Evolutionary conservation across 2,888 invertebrate species (phyloP).

Genomic region (Spisula subtruncata): DNA sequence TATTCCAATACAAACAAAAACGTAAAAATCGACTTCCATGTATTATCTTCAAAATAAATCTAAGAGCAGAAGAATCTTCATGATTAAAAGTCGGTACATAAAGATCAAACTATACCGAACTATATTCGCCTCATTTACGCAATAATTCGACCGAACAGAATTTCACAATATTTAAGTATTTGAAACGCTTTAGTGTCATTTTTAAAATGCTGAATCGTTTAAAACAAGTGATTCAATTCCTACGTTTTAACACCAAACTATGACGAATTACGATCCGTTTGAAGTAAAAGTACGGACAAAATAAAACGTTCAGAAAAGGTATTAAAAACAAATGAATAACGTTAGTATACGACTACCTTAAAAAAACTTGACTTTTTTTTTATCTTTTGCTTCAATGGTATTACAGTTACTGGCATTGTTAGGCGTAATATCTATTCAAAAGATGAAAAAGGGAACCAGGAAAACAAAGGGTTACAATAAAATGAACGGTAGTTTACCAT

Average conservation of each 20-base stretch:
- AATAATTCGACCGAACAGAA: neutral
- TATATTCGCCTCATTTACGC: neutral
- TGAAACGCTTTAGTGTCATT: neutral
- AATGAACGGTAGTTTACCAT: neutral
- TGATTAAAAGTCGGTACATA: neutral
- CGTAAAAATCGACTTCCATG: too few species aligned
- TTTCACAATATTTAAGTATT: constrained; percentile 16
- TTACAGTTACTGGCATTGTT: too few species aligned
- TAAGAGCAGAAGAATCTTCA: too few species aligned
- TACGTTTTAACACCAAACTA: constrained; percentile 17
- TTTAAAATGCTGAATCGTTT: neutral
- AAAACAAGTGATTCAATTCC: constrained; percentile 1
- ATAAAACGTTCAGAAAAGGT: neutral
- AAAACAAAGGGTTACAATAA: neutral
- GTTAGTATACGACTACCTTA: neutral
- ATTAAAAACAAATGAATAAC: neutral
- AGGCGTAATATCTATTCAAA: too few species aligned
- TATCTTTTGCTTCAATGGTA: neutral
- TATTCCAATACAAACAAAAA: too few species aligned
- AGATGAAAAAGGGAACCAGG: neutral
- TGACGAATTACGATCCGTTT: neutral
- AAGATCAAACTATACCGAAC: neutral
- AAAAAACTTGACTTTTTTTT: neutral
- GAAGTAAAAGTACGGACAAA: constrained; percentile 1
- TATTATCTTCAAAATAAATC: too few species aligned